Base-by-base conservation (phyloP, 2,888 invertebrate species). In the Tipula helvola region DNA sequence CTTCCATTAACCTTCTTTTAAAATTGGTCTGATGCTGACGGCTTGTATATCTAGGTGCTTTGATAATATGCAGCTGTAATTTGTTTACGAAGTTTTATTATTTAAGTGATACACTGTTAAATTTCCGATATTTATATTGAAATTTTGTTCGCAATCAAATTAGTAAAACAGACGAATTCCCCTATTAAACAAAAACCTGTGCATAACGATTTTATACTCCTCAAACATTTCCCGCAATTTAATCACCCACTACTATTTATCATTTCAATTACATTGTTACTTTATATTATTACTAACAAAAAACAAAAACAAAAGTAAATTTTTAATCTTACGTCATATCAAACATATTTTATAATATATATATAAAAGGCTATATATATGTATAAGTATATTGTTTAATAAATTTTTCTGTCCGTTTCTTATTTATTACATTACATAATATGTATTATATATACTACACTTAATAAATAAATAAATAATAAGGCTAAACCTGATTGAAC, bases 401-500 rank as follows among this genome's bases (percentile, higher is more conserved):
- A 71, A 18, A 71, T 71, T 71, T 71, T 71, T 71, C 71, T 71
- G 28, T 71, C 28, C 71, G 71, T 71, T 71, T 71, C 10, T 71
- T 71, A 71, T 71, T 71, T 71, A 71, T 71, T 71, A 71, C 12
- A 71, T 71, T 28, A 71, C 52, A 57, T 57, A 57, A 16, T 57
- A 57, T 52, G 7, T 39, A 39, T 39, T 39, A 39, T 39, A 39
- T 52, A 52, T 52, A 52, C 16, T 28, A 8, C 16, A 28, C 71
- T 71, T 71, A 71, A 71, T 71, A 71, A 71, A 71, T 71, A 71
- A 71, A 71, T 71, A 71, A 71, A 71, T 71, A 71, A 71, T 71
- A 71, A 71, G 71, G 71, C 71, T 71, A 71, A 28, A 71, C 71
- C 71, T 71, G 71, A 71, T 71, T 71, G 71, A 71, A 71, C 71